Evolutionary conservation across 2,888 invertebrate genomes (phyloP).

Genomic region (Charanyca ferruginea): DNA sequence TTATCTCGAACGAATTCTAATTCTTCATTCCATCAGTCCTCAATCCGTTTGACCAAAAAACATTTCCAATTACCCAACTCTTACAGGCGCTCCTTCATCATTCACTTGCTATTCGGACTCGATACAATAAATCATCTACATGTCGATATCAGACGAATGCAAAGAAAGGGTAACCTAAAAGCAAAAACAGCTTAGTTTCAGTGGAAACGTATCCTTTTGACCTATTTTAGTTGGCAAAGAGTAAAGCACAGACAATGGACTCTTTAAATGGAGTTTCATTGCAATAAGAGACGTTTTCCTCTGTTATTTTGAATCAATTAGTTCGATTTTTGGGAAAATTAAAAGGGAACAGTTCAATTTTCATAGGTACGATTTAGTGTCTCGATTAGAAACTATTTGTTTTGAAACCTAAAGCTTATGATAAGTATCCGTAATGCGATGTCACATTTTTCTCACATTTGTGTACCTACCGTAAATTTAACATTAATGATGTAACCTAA

Average conservation of each 20-base stretch:
- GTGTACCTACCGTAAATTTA: too few relatives aligned
- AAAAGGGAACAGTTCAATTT: too few relatives aligned
- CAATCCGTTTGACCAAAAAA: background rate
- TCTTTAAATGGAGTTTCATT: conserved; percentile 10
- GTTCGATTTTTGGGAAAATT: background rate
- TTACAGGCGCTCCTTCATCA: conserved; percentile 33
- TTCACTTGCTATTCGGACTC: conserved; percentile 40
- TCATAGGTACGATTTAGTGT: background rate
- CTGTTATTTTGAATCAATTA: conserved; percentile 19
- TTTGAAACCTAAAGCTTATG: too few relatives aligned
- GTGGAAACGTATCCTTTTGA: conserved; percentile 62
- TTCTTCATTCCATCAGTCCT: background rate
- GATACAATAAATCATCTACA: conserved; percentile 66
- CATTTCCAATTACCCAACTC: conserved; percentile 14
- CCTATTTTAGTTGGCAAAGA: conserved; percentile 53
- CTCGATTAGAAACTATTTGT: background rate
- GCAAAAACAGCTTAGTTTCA: conserved; percentile 47
- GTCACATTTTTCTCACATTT: too few relatives aligned
- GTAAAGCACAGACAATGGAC: conserved; percentile 34
- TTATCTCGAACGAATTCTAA: background rate
- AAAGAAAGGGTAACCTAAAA: conserved; percentile 62
- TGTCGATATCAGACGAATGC: conserved; percentile 63
- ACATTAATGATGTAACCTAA: too few relatives aligned
- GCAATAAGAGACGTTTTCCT: conserved; percentile 15
- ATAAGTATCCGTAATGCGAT: too few relatives aligned